Conservation (phyloP, 2,797 vertebrate species). For the Buphagus erythrorhynchus region DNA sequence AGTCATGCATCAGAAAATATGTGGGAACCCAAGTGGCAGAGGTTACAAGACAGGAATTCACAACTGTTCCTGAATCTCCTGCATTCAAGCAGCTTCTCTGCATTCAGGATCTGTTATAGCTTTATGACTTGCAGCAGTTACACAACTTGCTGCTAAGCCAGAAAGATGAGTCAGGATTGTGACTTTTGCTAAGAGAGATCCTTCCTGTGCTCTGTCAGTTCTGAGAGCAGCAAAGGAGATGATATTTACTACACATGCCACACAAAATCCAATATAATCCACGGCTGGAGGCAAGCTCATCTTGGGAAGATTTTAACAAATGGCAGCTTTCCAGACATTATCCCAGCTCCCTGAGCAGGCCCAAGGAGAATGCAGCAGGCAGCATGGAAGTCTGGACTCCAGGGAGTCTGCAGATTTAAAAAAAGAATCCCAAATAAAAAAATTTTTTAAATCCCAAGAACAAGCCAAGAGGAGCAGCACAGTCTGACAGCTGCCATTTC, state of each 20-base stretch:
- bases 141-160: conserved; percentile 32
- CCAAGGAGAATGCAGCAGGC: background rate
- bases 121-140: conserved; percentile 19
- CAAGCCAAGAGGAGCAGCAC: background rate
- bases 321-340: background rate
- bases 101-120: background rate
- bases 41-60: background rate
- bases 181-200: background rate
- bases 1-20: background rate
- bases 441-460: background rate
- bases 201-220: background rate
- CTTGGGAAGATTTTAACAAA: background rate
- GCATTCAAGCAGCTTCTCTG: background rate
- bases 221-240: background rate
- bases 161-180: conserved; percentile 20
- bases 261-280: background rate
- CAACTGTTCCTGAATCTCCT: background rate
- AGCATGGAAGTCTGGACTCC: background rate
- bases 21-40: background rate
- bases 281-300: background rate
- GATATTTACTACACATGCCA: background rate
- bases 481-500: background rate
- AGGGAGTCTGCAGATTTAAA: background rate
- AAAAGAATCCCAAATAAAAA: background rate
- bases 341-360: background rate